phyloP scores from a whole-genome alignment of 2,888 invertebrate species.

The Spisula solida region DNA sequence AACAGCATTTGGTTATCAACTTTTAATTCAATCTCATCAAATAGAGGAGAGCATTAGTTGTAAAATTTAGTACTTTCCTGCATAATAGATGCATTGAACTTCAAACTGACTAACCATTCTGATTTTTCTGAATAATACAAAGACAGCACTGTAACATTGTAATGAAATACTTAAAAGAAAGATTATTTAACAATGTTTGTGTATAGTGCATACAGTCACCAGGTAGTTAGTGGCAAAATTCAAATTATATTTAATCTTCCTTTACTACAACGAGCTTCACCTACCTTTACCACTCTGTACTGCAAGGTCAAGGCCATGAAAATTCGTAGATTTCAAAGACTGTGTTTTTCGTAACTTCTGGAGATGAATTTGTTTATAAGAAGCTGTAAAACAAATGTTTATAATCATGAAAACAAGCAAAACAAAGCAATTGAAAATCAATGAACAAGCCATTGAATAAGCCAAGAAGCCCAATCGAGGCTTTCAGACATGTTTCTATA shows the following conservation, averaged over 20 bases:
- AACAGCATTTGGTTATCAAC: too few relatives aligned
- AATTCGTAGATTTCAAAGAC: slow-evolving; percentile 69
- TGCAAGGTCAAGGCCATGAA: slow-evolving; percentile 74
- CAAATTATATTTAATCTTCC: neutral
- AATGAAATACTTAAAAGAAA: neutral
- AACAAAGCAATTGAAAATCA: slow-evolving; percentile 23
- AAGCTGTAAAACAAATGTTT: slow-evolving; percentile 63
- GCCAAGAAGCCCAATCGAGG: neutral
- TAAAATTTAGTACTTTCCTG: neutral
- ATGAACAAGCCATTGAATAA: neutral
- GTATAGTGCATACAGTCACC: neutral
- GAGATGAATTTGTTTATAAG: slow-evolving; percentile 81
- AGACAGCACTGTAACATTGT: neutral
- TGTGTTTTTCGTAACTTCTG: slow-evolving; percentile 76
- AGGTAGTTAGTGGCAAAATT: neutral
- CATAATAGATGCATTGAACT: neutral
- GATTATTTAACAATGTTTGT: neutral
- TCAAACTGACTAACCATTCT: neutral
- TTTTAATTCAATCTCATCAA: neutral
- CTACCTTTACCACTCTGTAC: slow-evolving; percentile 73
- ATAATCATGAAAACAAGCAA: neutral
- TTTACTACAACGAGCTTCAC: slow-evolving; percentile 42
- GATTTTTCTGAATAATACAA: neutral
- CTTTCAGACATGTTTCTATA: slow-evolving; percentile 17
- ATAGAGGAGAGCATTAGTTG: neutral